Percentiles rank a stretch among this genome's conserved stretches.
phyloP scores from a whole-genome alignment of 2,797 vertebrate genomes.

The Saxicola maurus region DNA sequence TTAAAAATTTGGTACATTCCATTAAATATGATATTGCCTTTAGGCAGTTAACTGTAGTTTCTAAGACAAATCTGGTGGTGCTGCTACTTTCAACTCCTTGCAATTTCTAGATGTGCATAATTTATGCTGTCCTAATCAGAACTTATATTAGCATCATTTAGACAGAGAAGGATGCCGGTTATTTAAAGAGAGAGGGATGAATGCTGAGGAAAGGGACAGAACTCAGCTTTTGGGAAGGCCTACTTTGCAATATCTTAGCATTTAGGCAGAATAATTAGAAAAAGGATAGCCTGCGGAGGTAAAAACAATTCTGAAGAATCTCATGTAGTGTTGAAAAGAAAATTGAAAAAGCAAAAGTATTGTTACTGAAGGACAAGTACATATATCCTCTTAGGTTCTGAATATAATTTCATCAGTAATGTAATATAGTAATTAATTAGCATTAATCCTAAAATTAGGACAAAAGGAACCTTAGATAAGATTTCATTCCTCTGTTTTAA shows the following conservation, averaged over 20 bases:
- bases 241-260: neutral
- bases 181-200: neutral
- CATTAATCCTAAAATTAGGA: neutral
- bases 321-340: neutral
- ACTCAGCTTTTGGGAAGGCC: neutral
- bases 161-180: neutral
- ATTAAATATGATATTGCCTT: neutral
- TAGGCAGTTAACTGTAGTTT: neutral
- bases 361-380: neutral
- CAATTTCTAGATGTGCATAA: slow-evolving; percentile 12
- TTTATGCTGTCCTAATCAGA: neutral
- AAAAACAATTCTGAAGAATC: neutral
- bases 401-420: neutral
- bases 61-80: neutral
- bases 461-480: neutral
- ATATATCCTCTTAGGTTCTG: neutral
- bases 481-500: neutral
- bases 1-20: neutral
- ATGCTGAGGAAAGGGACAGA: neutral
- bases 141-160: neutral
- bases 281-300: neutral
- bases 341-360: neutral
- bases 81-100: neutral
- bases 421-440: neutral
- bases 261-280: neutral